A percentile compares a stretch with the other conserved stretches of the same genome.
Conservation (phyloP, 2,113 vertebrate genomes). For the Hemiprocne comata region DNA sequence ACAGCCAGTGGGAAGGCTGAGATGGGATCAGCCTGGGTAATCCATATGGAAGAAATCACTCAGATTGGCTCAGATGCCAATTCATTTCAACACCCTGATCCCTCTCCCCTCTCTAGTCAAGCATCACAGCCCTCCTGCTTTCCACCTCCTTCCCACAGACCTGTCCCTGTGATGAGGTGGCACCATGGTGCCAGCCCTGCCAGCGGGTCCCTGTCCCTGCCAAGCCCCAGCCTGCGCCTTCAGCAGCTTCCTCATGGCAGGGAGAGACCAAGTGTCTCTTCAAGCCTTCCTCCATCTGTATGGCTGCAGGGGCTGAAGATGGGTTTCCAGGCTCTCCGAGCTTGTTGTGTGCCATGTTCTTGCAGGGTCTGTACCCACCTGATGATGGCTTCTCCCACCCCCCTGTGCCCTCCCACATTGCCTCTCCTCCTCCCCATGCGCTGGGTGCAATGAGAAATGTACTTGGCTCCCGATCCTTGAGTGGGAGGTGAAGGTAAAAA, state of each 20-base stretch:
- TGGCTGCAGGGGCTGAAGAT: background rate
- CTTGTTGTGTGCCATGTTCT: background rate
- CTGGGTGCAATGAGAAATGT: slow-evolving; percentile 49
- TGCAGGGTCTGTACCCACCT: background rate
- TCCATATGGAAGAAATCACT: background rate
- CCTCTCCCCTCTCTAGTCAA: background rate
- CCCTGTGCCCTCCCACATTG: background rate
- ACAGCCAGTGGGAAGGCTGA: background rate
- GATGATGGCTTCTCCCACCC: background rate
- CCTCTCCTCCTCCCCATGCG: background rate
- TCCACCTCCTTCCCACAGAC: background rate
- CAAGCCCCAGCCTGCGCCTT: background rate
- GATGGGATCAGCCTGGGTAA: background rate
- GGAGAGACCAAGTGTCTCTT: background rate
- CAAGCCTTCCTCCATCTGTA: background rate
- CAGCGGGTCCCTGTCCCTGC: background rate
- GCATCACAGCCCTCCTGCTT: background rate
- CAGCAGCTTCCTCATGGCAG: background rate
- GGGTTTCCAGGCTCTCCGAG: background rate
- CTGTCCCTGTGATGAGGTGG: accelerated
- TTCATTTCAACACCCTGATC: background rate
- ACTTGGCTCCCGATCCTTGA: slow-evolving; percentile 45
- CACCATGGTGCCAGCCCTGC: background rate
- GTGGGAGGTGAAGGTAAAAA: slow-evolving; percentile 60
- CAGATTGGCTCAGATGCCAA: background rate